Percentiles rank a stretch among this genome's conserved stretches.
phyloP scores from a whole-genome alignment of 2,113 vertebrate species.

The Vireo altiloquus region DNA sequence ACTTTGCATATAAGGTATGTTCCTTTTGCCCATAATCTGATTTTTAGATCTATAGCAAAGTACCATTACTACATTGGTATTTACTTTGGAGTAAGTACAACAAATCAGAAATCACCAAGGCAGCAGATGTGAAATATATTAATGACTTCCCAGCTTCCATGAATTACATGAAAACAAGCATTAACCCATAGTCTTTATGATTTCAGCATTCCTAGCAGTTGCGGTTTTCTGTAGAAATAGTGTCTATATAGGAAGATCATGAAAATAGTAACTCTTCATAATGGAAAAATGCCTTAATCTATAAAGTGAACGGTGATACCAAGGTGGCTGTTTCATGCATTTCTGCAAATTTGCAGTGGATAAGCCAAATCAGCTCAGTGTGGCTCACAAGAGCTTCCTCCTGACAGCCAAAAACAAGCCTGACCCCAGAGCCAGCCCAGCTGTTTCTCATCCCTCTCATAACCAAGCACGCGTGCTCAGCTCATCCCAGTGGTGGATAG shows the following conservation, averaged over 20 bases:
- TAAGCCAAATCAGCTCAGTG: background rate
- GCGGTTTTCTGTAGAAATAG: background rate
- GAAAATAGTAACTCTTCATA: background rate
- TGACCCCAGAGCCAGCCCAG: background rate
- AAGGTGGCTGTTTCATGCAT: background rate
- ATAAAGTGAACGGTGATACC: background rate
- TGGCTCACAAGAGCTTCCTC: background rate
- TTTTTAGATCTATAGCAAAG: background rate
- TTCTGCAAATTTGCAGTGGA: background rate
- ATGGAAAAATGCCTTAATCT: background rate
- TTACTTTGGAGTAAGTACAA: background rate
- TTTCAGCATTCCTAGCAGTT: background rate
- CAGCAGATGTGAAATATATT: background rate
- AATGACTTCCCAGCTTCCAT: background rate
- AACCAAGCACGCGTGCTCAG: background rate
- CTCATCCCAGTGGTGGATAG: background rate
- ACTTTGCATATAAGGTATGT: background rate
- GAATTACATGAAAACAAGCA: background rate
- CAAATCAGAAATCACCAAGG: background rate
- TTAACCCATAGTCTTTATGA: background rate
- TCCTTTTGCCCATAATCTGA: background rate
- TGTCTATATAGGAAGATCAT: background rate
- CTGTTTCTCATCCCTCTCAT: rapidly evolving
- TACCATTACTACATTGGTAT: background rate
- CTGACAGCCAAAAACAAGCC: background rate